A percentile compares a stretch with the other conserved stretches of the same genome.
These are phyloP conservation scores for Echeneis naucrates DNA, from an alignment of 2,797 vertebrate species.

Conservation along the genomic window DNA sequence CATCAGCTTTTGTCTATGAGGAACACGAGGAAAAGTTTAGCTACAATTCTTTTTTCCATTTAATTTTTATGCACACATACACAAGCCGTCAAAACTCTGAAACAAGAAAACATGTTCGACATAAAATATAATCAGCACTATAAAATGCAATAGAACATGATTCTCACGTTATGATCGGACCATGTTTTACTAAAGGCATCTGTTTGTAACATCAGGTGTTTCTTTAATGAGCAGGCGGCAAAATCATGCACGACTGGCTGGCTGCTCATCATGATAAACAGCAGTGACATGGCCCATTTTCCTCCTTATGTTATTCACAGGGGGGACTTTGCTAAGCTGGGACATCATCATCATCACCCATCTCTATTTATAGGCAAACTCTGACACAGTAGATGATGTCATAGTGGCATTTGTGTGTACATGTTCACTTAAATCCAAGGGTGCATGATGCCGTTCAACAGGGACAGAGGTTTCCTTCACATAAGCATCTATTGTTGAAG, in stretches of 20 bases:
- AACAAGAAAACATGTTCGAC: neutral
- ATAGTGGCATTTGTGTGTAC: constrained; percentile 16
- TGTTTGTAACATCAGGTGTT: constrained; percentile 76
- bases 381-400: constrained; percentile 69
- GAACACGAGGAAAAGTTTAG: neutral
- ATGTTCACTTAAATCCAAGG: constrained; percentile 1
- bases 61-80: neutral
- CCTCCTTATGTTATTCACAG: constrained; percentile 62
- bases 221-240: constrained; percentile 56
- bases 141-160: constrained; percentile 3
- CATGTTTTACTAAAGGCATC: constrained; percentile 40
- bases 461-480: constrained; percentile 26
- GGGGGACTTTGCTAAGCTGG: constrained; percentile 43
- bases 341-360: constrained; percentile 43
- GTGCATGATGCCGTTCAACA: constrained; percentile 24
- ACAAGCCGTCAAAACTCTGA: neutral
- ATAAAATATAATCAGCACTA: constrained; percentile 6
- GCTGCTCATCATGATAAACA: constrained; percentile 64
- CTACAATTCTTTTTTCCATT: neutral
- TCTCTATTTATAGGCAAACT: constrained; percentile 74
- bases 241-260: constrained; percentile 60
- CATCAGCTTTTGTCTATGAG: neutral
- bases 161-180: constrained; percentile 26
- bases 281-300: constrained; percentile 71
- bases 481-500: constrained; percentile 17